Base-by-base conservation (phyloP, 2,888 invertebrate genomes). In the Meloe dianella region DNA sequence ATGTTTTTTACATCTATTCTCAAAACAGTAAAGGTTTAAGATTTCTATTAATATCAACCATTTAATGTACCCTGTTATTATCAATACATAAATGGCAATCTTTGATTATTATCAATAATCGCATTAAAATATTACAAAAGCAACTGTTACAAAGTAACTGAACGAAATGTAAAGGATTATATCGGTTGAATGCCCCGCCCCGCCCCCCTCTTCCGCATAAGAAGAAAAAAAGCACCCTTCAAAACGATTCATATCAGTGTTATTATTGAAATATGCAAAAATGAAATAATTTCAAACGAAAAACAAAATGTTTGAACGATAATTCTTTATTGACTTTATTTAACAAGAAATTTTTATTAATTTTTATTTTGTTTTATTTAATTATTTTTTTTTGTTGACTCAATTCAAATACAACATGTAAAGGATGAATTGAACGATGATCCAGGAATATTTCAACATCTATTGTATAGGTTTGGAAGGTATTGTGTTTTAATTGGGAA, bases 41-140 rank as follows among this genome's bases (percentile, higher is more conserved):
- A 59, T 54, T 62, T 60, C 60, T 56, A 35, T 60, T 60, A 47
- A 51, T 64, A 57, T 20, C 20, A 41, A 63, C 65, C 68, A 68
- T 68, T 68, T 68, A 65, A 60, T 54, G 68, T 68, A 60, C 68
- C 68, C 65, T 65, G 68, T 41, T 56, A 68, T 65, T 41, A 63
- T 68, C 62, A 41, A 65, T 65, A 68, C 68, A 57, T 61, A 68
- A 68, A 47, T 68, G 68, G 65, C 68, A 60, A 62, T 20, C 4
- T 47, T 47, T 38, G 38, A 38, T 38, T 38, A 38, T 38, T 47
- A 47, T 47, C 47, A 47, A 47, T 47, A 47, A 47, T 47, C 7
- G 38, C 14, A 38, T 38, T 38, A 38, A n/a, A 38, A 20, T 47
- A 47, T 47, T 47, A 47, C 5, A 47, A 20, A 47, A n/a, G 20